Evolutionary conservation across 2,888 invertebrate species (phyloP).

Genomic region (Aproaerema taeniolella): DNA sequence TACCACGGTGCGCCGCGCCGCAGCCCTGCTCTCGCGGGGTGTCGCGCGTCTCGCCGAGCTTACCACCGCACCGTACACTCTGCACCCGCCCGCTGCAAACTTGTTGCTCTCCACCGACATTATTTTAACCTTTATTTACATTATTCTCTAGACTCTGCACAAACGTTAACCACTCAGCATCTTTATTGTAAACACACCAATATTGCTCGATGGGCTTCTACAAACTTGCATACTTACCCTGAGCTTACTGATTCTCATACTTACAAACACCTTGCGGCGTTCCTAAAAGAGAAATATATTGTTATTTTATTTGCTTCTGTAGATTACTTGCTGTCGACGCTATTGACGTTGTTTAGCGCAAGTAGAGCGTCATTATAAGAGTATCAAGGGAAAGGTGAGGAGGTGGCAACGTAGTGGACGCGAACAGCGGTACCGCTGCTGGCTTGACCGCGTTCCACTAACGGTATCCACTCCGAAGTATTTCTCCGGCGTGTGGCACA

Average conservation of each 20-base stretch:
- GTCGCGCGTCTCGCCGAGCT: constrained; percentile 9
- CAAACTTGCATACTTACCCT: too few species aligned
- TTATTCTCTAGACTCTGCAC: too few species aligned
- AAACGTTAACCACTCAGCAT: too few species aligned
- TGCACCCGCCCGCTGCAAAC: constrained; percentile 6
- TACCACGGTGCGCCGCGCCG: constrained; percentile 55
- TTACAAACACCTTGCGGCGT: too few species aligned
- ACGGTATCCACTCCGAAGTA: constrained; percentile 73
- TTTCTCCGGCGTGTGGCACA: constrained; percentile 73
- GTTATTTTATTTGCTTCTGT: too few species aligned
- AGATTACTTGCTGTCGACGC: too few species aligned
- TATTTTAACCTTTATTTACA: constrained; percentile 4
- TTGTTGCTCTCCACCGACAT: constrained; percentile 12
- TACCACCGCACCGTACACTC: constrained; percentile 1
- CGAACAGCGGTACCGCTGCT: constrained; percentile 52
- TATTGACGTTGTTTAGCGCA: neutral
- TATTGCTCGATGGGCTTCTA: too few species aligned
- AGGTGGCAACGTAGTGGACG: constrained; percentile 38
- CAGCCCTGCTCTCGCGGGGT: constrained; percentile 8
- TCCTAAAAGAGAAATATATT: too few species aligned
- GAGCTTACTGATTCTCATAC: too few species aligned
- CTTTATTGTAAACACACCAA: too few species aligned
- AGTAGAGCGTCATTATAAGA: constrained; percentile 2
- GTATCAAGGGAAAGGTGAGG: constrained; percentile 32
- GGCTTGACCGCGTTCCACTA: constrained; percentile 75